Percentiles rank a stretch among this genome's conserved stretches.
Evolutionary conservation across 2,113 vertebrate species (phyloP).

Genomic region (Tauraco erythrolophus): DNA sequence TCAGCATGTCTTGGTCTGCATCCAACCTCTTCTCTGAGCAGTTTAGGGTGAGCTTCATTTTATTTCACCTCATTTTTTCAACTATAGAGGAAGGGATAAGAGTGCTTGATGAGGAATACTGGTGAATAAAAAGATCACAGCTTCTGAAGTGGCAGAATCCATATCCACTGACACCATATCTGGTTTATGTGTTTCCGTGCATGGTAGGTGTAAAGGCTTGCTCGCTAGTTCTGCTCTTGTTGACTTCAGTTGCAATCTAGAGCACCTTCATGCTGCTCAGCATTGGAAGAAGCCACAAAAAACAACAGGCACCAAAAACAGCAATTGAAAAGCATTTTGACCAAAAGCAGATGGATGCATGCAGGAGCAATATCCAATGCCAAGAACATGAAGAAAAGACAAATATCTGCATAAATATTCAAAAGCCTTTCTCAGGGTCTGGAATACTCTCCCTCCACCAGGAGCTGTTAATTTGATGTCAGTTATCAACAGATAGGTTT

Average conservation of each 20-base stretch:
- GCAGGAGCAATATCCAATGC: neutral
- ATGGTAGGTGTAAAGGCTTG: neutral
- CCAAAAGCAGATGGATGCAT: rapidly evolving
- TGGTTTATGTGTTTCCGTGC: neutral
- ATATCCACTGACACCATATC: neutral
- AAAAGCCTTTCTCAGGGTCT: neutral
- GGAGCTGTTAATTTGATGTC: neutral
- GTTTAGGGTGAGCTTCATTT: neutral
- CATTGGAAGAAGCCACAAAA: neutral
- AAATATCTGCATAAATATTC: neutral
- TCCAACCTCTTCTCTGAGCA: neutral
- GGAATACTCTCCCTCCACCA: neutral
- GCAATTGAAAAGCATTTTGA: neutral
- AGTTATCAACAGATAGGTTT: neutral
- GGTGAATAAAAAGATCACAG: neutral
- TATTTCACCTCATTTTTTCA: neutral
- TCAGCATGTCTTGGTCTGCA: neutral
- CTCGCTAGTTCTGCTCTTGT: neutral
- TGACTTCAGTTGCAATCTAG: rapidly evolving
- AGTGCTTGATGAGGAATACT: neutral
- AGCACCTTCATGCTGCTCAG: neutral
- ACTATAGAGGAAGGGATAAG: neutral
- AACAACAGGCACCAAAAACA: neutral
- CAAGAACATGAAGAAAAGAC: rapidly evolving
- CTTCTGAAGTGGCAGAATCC: neutral